Evolutionary conservation across 2,113 vertebrate genomes (phyloP), one percentile per base, ranked within the genome.

Genomic region (Thalassoma bifasciatum): DNA sequence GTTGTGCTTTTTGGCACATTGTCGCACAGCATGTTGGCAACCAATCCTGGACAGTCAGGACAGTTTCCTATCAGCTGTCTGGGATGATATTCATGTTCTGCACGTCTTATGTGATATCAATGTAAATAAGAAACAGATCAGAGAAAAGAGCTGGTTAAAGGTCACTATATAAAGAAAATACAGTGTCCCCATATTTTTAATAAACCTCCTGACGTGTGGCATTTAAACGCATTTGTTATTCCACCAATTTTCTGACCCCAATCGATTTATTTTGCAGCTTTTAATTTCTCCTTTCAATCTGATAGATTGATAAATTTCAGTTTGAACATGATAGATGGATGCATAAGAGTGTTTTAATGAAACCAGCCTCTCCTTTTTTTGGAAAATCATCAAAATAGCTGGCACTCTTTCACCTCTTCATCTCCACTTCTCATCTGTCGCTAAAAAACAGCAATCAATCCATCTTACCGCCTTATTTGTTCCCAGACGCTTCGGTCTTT

Each of bases 321-420:
- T 77, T 66, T 77, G 51, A 73, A 22, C 44, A 77, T 72, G 63
- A 82, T 69, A 53, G 53, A 82, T 74, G 38, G 10, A 60, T 14
- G 3, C 22, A n/a, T 40, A 19, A 23, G 16, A 1, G 24, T 8
- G 8, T 49, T 40, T 62, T 63, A 74, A 74, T 74, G 22, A 69
- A 78, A 74, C 58, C 42, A 59, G 58, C 24, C 74, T 47, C 37
- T 68, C 30, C n/a, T n/a, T n/a, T 26, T 65, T 69, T 59, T 22
- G 12, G 34, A 60, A 51, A 56, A 61, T 70, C 49, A 61, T 50
- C 34, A 66, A 42, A 73, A 38, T 26, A 12, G 30, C 34, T 56
- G 42, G 23, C 4, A n/a, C 9, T 12, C 36, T 36, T 47, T 61
- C 38, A 47, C 17, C 26, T 22, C 26, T 19, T 36, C 37, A 36